Evolutionary conservation across 2,113 vertebrate genomes (phyloP).

Genomic region (Hippocampus mohnikei): DNA sequence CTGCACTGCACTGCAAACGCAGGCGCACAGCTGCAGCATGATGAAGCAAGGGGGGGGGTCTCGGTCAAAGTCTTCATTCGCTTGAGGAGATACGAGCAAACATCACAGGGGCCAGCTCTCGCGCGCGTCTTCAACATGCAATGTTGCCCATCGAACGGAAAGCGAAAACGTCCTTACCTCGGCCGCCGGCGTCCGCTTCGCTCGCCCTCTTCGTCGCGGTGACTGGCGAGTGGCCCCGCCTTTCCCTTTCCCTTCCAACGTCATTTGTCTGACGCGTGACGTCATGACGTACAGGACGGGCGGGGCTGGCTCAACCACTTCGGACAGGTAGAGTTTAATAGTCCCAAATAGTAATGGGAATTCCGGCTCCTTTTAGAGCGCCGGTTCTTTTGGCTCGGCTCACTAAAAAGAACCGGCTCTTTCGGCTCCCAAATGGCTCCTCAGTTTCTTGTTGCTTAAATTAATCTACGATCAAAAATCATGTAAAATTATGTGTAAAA

Average conservation of each 20-base stretch:
- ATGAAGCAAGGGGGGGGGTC: constrained; percentile 9
- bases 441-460: too few species aligned
- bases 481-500: too few species aligned
- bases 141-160: background rate
- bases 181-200: constrained; percentile 53
- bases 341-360: too few species aligned
- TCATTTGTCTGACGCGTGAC: constrained; percentile 19
- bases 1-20: background rate
- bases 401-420: too few species aligned
- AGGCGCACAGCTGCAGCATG: constrained; percentile 32
- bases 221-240: constrained; percentile 1
- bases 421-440: too few species aligned
- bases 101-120: background rate
- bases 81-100: too few species aligned
- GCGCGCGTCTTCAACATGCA: background rate
- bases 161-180: constrained; percentile 5
- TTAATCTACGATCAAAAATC: too few species aligned
- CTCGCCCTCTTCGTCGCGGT: constrained; percentile 34
- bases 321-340: too few species aligned
- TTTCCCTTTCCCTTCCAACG: background rate
- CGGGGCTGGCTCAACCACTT: background rate
- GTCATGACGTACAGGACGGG: constrained; percentile 32
- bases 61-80: too few species aligned
- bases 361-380: too few species aligned
- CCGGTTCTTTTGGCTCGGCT: too few species aligned